Evolutionary conservation across 2,888 invertebrate genomes (phyloP).

Genomic region (Nymphalis polychloros): DNA sequence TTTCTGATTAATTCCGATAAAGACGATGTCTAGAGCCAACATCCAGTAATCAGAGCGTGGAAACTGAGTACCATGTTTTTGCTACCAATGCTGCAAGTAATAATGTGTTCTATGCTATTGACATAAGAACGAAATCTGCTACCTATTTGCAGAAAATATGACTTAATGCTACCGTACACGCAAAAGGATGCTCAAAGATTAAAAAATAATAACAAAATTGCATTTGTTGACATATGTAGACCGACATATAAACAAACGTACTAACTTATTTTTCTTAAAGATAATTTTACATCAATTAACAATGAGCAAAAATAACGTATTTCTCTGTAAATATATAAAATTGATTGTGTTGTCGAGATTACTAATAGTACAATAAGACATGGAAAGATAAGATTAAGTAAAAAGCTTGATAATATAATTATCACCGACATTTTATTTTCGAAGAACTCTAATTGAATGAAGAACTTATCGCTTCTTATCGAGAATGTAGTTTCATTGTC

Average conservation of each 20-base stretch:
- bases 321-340: not conserved
- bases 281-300: constrained; percentile 20
- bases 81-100: constrained; percentile 53
- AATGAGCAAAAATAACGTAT: not conserved
- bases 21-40: constrained; percentile 80
- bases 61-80: constrained; percentile 75
- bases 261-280: constrained; percentile 2
- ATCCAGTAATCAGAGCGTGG: constrained; percentile 82
- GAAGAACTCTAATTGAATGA: constrained; percentile 22
- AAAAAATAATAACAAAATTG: constrained; percentile 27
- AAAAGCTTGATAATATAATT: constrained; percentile 15
- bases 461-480: constrained; percentile 15
- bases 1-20: constrained; percentile 76
- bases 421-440: constrained; percentile 14
- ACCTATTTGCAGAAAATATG: constrained; percentile 38
- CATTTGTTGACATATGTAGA: constrained; percentile 18
- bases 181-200: constrained; percentile 46
- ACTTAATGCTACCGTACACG: constrained; percentile 49
- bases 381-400: constrained; percentile 24
- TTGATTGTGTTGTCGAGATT: constrained; percentile 21
- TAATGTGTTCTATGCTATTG: constrained; percentile 51
- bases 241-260: constrained; percentile 7
- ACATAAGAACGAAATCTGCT: constrained; percentile 38
- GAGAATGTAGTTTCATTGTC: constrained; percentile 10
- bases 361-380: constrained; percentile 16